Percentiles rank a stretch among this genome's conserved stretches.
Evolutionary conservation across 2,888 invertebrate genomes (phyloP).

Genomic region (Rugalucina vietnamica): DNA sequence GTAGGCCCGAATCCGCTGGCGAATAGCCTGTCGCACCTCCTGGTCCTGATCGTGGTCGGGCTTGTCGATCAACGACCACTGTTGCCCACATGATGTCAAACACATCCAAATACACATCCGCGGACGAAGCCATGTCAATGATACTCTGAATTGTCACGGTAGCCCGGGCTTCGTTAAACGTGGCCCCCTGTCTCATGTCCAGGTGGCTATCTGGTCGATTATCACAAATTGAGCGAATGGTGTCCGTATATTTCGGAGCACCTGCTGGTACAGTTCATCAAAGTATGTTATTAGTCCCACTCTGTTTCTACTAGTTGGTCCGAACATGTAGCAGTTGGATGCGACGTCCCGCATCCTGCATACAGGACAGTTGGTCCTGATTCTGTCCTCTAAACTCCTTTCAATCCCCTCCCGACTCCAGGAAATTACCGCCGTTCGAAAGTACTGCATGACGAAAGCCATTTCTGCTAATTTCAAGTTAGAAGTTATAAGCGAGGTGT

Average conservation of each 20-base stretch:
- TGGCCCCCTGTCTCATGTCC: not conserved
- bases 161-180: not conserved
- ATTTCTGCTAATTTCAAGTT: not conserved
- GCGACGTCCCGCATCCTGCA: not conserved
- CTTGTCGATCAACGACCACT: too few species aligned
- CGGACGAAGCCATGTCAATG: not conserved
- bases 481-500: too few species aligned
- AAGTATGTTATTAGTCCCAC: not conserved
- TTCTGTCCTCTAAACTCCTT: not conserved
- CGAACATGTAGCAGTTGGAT: not conserved
- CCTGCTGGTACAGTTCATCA: not conserved
- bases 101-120: not conserved
- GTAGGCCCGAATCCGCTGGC: too few species aligned
- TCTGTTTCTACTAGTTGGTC: not conserved
- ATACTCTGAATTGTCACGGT: not conserved
- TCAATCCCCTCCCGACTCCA: not conserved
- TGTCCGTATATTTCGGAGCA: not conserved
- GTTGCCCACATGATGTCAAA: too few species aligned
- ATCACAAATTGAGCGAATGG: not conserved
- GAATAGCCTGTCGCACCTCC: too few species aligned
- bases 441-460: not conserved
- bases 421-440: not conserved
- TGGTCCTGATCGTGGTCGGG: too few species aligned
- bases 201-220: not conserved
- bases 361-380: not conserved